Evolutionary conservation across 2,797 vertebrate species (phyloP).

Genomic region (Pangasius macronema): DNA sequence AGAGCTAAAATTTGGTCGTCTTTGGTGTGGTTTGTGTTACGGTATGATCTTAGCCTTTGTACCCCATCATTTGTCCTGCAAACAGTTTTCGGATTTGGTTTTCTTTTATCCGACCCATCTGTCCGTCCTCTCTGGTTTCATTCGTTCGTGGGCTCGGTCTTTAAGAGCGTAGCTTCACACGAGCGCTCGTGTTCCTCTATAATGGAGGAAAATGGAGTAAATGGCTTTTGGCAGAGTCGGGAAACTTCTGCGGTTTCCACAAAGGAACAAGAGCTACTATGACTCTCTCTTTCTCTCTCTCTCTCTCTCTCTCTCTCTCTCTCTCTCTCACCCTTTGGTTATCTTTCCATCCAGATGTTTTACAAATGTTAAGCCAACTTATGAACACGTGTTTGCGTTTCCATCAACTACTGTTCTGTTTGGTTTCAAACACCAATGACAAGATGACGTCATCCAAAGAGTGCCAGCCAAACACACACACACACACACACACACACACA

Average conservation of each 20-base stretch:
- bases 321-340: neutral
- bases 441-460: constrained; percentile 11
- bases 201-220: constrained; percentile 7
- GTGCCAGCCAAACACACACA: neutral
- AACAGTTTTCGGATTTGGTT: constrained; percentile 28
- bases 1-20: neutral
- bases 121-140: constrained; percentile 25
- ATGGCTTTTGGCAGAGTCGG: neutral
- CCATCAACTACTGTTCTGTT: neutral
- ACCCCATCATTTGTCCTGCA: constrained; percentile 31
- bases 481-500: constrained; percentile 2
- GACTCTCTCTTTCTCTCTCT: neutral
- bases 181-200: constrained; percentile 10
- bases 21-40: constrained; percentile 31
- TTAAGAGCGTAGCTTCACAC: neutral
- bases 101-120: constrained; percentile 33
- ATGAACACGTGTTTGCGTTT: neutral
- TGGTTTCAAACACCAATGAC: constrained; percentile 4
- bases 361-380: neutral
- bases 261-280: neutral
- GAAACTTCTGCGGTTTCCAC: constrained; percentile 25
- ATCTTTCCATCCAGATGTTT: constrained; percentile 5
- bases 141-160: neutral
- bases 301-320: neutral
- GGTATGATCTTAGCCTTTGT: constrained; percentile 18